Evolutionary conservation across 2,797 vertebrate genomes (phyloP).

Genomic region (Siniperca obscura): DNA sequence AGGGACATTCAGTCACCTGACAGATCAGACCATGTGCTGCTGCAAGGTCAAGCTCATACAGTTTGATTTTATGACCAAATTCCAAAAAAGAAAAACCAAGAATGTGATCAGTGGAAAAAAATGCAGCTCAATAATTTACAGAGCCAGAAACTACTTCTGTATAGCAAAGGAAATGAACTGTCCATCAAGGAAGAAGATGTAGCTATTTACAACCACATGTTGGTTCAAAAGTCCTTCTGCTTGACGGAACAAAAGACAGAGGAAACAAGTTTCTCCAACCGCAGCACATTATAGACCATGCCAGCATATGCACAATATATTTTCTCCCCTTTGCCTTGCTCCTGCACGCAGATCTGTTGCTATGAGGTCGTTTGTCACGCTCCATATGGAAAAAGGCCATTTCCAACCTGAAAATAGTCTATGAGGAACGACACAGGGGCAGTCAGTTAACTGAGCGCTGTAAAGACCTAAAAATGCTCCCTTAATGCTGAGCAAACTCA

Average conservation of each 20-base stretch:
- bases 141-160: neutral
- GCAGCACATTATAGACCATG: conserved; percentile 31
- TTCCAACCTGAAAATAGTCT: conserved; percentile 46
- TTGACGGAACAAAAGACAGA: conserved; percentile 24
- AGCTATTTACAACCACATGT: conserved; percentile 18
- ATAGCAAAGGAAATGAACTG: conserved; percentile 1
- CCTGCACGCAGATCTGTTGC: conserved; percentile 25
- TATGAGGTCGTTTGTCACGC: conserved; percentile 38
- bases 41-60: conserved; percentile 10
- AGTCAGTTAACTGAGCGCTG: conserved; percentile 13
- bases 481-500: conserved; percentile 33
- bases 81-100: neutral
- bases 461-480: conserved; percentile 29
- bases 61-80: neutral
- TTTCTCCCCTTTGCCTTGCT: conserved; percentile 25
- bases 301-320: conserved; percentile 29
- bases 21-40: conserved; percentile 14
- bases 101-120: conserved; percentile 1
- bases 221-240: neutral
- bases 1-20: conserved; percentile 2
- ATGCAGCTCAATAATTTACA: neutral
- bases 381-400: conserved; percentile 40
- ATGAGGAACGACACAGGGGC: conserved; percentile 10
- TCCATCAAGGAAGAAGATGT: conserved; percentile 2
- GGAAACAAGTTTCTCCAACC: conserved; percentile 43